Evolutionary conservation across 2,888 invertebrate genomes (phyloP).

Genomic region (Isotomurus palustris): DNA sequence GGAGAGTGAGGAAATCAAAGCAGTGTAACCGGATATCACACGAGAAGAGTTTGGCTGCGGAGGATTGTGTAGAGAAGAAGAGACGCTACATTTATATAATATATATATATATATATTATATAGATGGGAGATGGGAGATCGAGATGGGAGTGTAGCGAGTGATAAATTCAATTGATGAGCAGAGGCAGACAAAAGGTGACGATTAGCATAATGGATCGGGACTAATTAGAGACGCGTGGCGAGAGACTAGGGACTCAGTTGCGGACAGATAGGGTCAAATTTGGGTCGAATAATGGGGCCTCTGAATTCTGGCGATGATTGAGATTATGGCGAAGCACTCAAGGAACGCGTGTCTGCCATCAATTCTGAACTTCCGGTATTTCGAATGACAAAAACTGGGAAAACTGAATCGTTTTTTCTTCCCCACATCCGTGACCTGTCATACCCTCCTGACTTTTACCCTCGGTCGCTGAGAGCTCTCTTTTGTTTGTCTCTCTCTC

Average conservation of each 20-base stretch:
- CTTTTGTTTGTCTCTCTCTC: no score
- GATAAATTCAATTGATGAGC: constrained; percentile 6
- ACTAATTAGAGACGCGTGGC: constrained; percentile 46
- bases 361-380: constrained; percentile 46
- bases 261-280: constrained; percentile 38
- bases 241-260: constrained; percentile 21
- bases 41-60: no score
- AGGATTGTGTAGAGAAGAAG: no score
- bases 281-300: not conserved
- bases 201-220: constrained; percentile 47
- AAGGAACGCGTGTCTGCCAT: constrained; percentile 47
- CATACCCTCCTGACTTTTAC: constrained; percentile 4
- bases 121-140: no score
- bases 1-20: no score
- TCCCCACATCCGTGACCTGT: constrained; percentile 19
- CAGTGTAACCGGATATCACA: no score
- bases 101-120: no score
- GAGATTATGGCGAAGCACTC: constrained; percentile 41
- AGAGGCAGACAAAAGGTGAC: constrained; percentile 37
- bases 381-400: constrained; percentile 15
- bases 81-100: no score
- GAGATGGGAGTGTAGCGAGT: not conserved
- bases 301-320: constrained; percentile 4
- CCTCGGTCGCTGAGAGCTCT: no score
- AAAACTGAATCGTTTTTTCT: constrained; percentile 14